A percentile compares a stretch with the other conserved stretches of the same genome.
Conservation (phyloP, 2,113 vertebrate genomes). For the Epinephelus lanceolatus region DNA sequence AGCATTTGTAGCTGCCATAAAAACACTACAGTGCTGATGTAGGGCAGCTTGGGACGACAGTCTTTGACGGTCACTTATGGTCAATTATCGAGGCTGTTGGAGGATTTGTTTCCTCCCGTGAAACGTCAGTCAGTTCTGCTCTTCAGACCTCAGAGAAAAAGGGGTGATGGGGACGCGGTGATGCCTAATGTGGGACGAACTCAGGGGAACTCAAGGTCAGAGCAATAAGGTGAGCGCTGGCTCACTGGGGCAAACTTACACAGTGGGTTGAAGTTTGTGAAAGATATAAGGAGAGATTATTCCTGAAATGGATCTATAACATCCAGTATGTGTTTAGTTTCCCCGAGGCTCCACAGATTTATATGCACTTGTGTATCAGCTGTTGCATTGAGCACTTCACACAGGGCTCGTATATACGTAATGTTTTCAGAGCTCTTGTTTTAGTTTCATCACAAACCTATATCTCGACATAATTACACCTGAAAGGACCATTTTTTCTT, state of each 20-base stretch:
- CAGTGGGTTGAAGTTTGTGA: not conserved
- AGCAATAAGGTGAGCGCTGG: constrained; percentile 57
- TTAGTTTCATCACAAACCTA: constrained; percentile 29
- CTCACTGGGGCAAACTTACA: not conserved
- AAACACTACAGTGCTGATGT: not conserved
- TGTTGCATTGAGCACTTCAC: constrained; percentile 39
- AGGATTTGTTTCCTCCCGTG: not conserved
- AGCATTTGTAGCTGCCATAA: not conserved
- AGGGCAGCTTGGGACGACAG: not conserved
- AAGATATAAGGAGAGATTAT: not conserved
- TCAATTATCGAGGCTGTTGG: not conserved
- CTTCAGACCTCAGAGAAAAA: not conserved
- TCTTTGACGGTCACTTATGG: not conserved
- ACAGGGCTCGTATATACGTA: constrained; percentile 34
- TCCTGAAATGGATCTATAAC: not conserved
- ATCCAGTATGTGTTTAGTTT: not conserved
- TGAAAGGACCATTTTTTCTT: constrained; percentile 26
- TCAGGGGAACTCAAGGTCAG: constrained; percentile 41
- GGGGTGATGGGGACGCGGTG: too few species aligned
- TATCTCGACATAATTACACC: constrained; percentile 24
- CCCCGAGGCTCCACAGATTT: constrained; percentile 20
- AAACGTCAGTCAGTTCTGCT: constrained; percentile 6
- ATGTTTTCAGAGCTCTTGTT: constrained; percentile 47
- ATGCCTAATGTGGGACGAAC: constrained; percentile 21
- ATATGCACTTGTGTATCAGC: constrained; percentile 31